A percentile compares a stretch with the other conserved stretches of the same genome.
Evolutionary conservation across 1,140 invertebrate genomes (phyloP).

Genomic region (Procambarus virginalis): DNA sequence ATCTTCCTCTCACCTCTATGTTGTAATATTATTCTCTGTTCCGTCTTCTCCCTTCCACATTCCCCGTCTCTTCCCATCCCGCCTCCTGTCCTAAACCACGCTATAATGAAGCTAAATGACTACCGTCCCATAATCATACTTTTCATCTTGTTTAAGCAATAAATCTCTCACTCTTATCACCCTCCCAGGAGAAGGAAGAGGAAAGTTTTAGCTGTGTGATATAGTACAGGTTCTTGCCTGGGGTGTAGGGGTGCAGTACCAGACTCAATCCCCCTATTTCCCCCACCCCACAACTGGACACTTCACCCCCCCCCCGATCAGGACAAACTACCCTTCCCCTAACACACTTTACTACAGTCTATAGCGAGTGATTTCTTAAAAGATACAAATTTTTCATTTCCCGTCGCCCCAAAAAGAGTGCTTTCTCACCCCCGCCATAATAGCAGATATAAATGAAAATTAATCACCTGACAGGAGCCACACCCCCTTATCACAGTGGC

Average conservation of each 20-base stretch:
- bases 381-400: background rate
- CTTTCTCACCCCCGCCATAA: slow-evolving; percentile 22
- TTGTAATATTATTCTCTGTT: background rate
- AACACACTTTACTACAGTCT: background rate
- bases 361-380: background rate
- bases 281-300: background rate
- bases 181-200: background rate
- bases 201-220: background rate
- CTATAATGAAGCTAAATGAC: background rate
- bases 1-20: too few species aligned
- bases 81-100: background rate
- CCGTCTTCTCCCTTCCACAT: background rate
- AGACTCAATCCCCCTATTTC: too few species aligned
- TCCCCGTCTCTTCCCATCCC: background rate
- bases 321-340: too few species aligned
- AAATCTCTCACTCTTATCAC: background rate
- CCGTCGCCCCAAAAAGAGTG: background rate
- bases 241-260: too few species aligned
- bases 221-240: background rate
- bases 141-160: background rate
- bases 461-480: slow-evolving; percentile 31
- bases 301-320: too few species aligned
- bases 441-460: slow-evolving; percentile 21
- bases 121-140: background rate
- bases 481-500: slow-evolving; percentile 33